Conservation (phyloP, 2,113 vertebrate species). For the Corvus cornix region DNA sequence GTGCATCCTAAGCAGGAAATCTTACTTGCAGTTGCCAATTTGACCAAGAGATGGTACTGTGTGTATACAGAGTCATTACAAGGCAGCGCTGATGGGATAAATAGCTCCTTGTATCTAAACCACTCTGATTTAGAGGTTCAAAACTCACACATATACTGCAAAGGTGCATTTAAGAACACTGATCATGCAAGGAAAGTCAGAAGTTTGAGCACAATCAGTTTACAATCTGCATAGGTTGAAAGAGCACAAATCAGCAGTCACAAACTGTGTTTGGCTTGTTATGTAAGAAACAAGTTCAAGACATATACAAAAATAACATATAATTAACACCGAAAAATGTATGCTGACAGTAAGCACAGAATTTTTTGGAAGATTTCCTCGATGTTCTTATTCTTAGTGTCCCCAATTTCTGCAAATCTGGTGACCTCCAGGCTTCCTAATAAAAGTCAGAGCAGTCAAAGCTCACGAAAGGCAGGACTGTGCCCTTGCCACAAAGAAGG, state of each 20-base stretch:
- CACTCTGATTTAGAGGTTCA: background rate
- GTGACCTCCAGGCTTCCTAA: background rate
- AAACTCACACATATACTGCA: background rate
- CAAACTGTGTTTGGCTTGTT: accelerated
- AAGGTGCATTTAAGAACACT: background rate
- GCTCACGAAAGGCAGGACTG: accelerated
- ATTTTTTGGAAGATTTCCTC: background rate
- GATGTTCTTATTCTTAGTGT: background rate
- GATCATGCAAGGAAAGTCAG: background rate
- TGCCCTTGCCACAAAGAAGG: background rate
- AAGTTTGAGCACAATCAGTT: background rate
- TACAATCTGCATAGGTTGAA: background rate
- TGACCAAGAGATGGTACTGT: constrained; percentile 19
- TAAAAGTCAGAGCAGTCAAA: background rate
- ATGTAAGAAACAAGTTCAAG: background rate
- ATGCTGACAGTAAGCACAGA: background rate
- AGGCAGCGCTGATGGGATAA: background rate
- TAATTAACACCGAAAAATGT: background rate
- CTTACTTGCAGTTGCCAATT: background rate
- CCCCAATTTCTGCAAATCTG: background rate
- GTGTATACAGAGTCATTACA: background rate
- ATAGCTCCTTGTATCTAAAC: background rate
- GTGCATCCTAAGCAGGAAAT: background rate
- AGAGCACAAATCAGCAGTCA: background rate
- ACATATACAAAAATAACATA: background rate